Base-by-base conservation (phyloP, 2,888 invertebrate genomes). In the Spilarctia lutea region DNA sequence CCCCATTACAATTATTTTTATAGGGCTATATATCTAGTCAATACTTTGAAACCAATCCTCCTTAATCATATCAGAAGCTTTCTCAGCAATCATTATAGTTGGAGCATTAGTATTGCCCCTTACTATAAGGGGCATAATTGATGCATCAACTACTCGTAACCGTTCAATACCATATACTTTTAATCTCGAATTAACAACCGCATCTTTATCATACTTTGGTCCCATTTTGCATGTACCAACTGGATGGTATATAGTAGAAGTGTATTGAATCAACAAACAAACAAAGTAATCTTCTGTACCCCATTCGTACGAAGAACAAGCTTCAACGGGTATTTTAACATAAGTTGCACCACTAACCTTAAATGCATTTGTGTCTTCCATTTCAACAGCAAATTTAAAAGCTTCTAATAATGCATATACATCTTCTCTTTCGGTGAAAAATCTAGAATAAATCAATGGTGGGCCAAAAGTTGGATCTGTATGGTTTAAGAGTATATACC, bases 81-180 rank as follows among this genome's bases (percentile, higher is more conserved):
- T 98, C 88, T 98, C 98, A 0, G 97, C 98, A 73, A 98, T 98
- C 98, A 98, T 98, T 24, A 98, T 97, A 0, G 97, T 96, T 0
- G 98, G 98, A 0, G 98, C 98, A 89, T 98, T 98, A 0, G 98
- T 98, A 90, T 98, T 98, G 10, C 97, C 98, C 86, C 96, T 91
- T 0, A 96, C 94, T 79, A 97, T 96, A 39, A 91, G 89, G 0
- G 97, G 97, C 97, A 97, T 97, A 33, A 97, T 96, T 0, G 97
- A 97, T 0, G 97, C 96, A 86, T 97, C 97, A 24, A 97, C 96
- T 0, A 98, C 97, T 84, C 97, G 93, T 48, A 97, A 89, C 33
- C 96, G 95, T 56, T 94, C 91, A 10, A 97, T 94, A 1, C 97
- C 97, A 84, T 97, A 96, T 0, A 97, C 97, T 81, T 92, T 94